Evolutionary conservation across 2,888 invertebrate genomes (phyloP).

Genomic region (Elysia crispata): DNA sequence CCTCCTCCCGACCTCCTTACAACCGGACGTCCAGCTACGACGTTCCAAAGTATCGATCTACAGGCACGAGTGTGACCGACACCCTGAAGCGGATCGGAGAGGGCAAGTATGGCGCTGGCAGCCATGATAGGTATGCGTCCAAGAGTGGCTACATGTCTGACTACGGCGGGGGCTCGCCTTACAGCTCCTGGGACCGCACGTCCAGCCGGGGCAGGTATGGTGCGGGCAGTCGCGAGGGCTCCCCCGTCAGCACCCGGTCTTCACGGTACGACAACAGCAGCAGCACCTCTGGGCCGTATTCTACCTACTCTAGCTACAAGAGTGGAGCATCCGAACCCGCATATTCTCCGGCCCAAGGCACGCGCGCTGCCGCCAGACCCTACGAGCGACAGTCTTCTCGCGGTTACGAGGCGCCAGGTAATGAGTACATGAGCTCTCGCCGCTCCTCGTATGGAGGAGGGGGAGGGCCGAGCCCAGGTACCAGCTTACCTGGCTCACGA

Average conservation of each 20-base stretch:
- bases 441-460: slow-evolving; percentile 36
- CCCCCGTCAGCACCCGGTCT: slow-evolving; percentile 65
- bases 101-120: slow-evolving; percentile 52
- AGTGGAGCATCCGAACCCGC: slow-evolving; percentile 64
- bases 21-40: slow-evolving; percentile 53
- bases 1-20: slow-evolving; percentile 47
- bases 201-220: slow-evolving; percentile 66
- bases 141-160: slow-evolving; percentile 72
- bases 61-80: slow-evolving; percentile 60
- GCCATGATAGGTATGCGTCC: slow-evolving; percentile 62
- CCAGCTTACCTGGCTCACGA: slow-evolving; percentile 38
- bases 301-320: slow-evolving; percentile 67
- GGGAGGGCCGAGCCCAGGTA: neutral
- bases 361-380: slow-evolving; percentile 49
- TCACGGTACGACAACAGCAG: slow-evolving; percentile 71
- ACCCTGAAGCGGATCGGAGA: slow-evolving; percentile 29
- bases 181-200: slow-evolving; percentile 68
- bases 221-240: slow-evolving; percentile 67
- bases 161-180: slow-evolving; percentile 68
- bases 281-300: slow-evolving; percentile 64
- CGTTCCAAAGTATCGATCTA: slow-evolving; percentile 48
- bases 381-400: slow-evolving; percentile 65
- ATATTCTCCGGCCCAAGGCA: slow-evolving; percentile 53
- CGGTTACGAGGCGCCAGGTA: slow-evolving; percentile 56
- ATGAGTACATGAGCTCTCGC: slow-evolving; percentile 27